phyloP scores from a whole-genome alignment of 1,140 invertebrate genomes.

The Scaptomyza pallida region DNA sequence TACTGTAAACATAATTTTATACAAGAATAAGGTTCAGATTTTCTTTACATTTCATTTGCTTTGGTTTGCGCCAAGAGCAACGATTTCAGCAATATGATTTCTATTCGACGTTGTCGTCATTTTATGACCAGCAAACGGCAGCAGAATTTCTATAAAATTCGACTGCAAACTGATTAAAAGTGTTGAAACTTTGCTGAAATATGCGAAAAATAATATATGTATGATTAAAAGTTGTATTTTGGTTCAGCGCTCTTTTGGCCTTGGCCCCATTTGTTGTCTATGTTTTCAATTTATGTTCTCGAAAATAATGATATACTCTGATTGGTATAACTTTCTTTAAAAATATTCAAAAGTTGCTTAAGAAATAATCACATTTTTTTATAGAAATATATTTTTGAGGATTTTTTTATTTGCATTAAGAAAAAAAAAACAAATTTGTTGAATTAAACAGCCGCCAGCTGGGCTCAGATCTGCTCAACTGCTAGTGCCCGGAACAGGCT shows the following conservation, averaged over 20 bases:
- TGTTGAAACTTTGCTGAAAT: neutral
- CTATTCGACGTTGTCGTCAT: neutral
- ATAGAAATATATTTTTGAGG: conserved; percentile 19
- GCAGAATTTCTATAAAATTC: conserved; percentile 23
- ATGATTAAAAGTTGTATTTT: conserved; percentile 4
- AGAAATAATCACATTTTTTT: neutral
- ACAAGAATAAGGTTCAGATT: too few relatives aligned
- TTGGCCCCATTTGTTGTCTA: conserved; percentile 41
- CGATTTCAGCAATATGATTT: neutral
- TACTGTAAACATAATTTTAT: too few relatives aligned
- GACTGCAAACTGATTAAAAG: neutral
- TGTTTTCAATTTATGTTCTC: conserved; percentile 19
- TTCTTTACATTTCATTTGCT: too few relatives aligned
- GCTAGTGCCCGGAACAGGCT: neutral
- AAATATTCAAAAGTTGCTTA: too few relatives aligned
- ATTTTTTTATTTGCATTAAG: conserved; percentile 65
- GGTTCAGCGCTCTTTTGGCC: conserved; percentile 16
- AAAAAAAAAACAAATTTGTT: conserved; percentile 60
- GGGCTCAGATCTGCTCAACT: conserved; percentile 17
- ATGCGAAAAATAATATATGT: conserved; percentile 7
- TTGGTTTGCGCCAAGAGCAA: neutral
- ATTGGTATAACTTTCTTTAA: too few relatives aligned
- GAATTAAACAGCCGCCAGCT: conserved; percentile 50
- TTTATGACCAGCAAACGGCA: conserved; percentile 3
- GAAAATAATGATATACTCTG: neutral